phyloP scores from a whole-genome alignment of 2,113 vertebrate genomes.

The Ochotona curzoniae region DNA sequence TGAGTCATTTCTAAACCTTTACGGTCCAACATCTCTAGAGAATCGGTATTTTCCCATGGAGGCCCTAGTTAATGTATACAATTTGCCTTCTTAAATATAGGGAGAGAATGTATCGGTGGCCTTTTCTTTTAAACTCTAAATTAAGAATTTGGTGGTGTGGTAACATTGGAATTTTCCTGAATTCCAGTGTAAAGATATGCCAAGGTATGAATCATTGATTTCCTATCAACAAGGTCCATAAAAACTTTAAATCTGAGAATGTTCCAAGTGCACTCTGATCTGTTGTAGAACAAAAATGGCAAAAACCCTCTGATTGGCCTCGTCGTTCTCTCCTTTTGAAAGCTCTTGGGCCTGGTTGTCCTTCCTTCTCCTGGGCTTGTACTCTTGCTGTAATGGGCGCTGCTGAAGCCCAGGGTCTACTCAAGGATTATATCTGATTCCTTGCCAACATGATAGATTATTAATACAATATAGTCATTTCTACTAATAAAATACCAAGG shows the following conservation, averaged over 20 bases:
- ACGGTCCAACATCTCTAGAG: neutral
- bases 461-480: constrained; percentile 38
- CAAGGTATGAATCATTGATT: neutral
- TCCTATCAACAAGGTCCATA: neutral
- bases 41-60: neutral
- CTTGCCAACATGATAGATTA: constrained; percentile 23
- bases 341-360: neutral
- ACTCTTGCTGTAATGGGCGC: neutral
- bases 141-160: constrained; percentile 7
- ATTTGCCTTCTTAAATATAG: constrained; percentile 41
- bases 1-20: constrained; percentile 46
- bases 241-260: neutral
- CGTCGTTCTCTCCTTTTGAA: neutral
- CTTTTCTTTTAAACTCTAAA: constrained; percentile 42
- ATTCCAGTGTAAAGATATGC: neutral
- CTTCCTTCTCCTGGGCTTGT: neutral
- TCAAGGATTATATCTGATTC: neutral
- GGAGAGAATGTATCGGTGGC: neutral
- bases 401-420: constrained; percentile 11
- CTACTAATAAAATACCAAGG: constrained; percentile 5
- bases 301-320: neutral
- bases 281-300: neutral
- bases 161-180: constrained; percentile 7
- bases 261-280: neutral
- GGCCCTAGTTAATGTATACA: neutral